Evolutionary conservation across 2,888 invertebrate species (phyloP).

Genomic region (Tenodera sinensis): DNA sequence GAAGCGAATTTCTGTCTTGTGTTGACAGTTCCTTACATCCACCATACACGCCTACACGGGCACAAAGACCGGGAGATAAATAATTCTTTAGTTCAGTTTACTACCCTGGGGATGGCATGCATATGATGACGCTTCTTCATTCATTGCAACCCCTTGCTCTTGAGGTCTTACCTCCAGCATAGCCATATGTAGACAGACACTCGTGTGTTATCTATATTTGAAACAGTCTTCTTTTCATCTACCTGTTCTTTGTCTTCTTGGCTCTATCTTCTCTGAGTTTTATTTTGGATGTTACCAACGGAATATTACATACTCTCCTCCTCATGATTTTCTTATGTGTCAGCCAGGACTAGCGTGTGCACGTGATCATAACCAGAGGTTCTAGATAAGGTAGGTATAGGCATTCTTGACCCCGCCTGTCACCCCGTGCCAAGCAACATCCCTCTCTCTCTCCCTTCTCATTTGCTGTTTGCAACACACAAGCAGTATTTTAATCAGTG

Average conservation of each 20-base stretch:
- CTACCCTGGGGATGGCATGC: not conserved
- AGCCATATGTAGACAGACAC: not conserved
- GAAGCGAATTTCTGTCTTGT: not conserved
- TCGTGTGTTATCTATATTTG: not conserved
- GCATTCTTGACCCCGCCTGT: too few species aligned
- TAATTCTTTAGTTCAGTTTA: not conserved
- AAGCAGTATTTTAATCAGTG: too few species aligned
- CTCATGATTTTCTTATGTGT: too few species aligned
- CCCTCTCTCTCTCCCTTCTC: too few species aligned
- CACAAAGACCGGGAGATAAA: not conserved
- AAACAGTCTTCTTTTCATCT: not conserved
- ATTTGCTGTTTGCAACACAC: too few species aligned
- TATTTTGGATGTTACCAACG: not conserved
- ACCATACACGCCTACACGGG: not conserved
- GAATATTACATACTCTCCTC: not conserved
- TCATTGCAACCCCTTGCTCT: not conserved
- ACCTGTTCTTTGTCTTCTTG: not conserved
- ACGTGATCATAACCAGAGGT: too few species aligned
- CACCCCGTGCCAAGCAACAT: too few species aligned
- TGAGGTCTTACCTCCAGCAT: not conserved
- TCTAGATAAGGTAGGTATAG: too few species aligned
- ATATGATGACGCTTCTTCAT: not conserved
- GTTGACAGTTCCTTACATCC: not conserved
- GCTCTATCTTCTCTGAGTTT: not conserved
- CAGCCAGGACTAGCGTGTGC: too few species aligned